Evolutionary conservation across 2,113 vertebrate genomes (phyloP), one percentile per base, ranked within the genome.

Genomic region (Pelodiscus sinensis): DNA sequence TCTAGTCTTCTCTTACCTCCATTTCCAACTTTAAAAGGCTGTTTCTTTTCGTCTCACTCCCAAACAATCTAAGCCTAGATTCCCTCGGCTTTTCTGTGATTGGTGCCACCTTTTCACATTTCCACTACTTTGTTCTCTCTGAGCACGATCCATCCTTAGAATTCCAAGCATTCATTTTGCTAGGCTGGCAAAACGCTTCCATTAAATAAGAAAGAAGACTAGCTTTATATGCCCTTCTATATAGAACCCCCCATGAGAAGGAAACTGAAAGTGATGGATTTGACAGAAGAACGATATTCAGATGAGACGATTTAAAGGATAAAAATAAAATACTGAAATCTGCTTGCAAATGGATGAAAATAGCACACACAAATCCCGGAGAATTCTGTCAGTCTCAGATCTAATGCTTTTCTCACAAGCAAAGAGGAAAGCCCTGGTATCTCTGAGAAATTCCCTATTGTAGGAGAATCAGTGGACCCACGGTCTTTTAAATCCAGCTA

Each of bases 211-310:
- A 65, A 83, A 1, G 0, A 90, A 78, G 65, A 27, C 79, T 85
- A 44, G 80, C 90, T 91, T 73, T 89, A 78, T 78, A 15, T 88
- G 84, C 44, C 44, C 44, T 44, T 44, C 44, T 44, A 44, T 81
- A 65, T 85, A 89, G 85, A 86, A 84, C 96, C 94, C 92, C 94
- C 84, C 91, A 21, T 92, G 93, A 80, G 89, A 93, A 91, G 96
- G 95, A 88, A 96, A 93, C 93, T 91, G 95, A 85, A 96, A 94
- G 93, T 93, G 93, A 93, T 87, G 78, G 56, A 4, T 88, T 54
- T 95, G 95, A 94, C 94, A 93, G 35, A 73, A 88, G 84, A 95
- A 88, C 88, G 95, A 77, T 95, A 95, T 96, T 95, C 96, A 96
- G 94, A 96, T 92, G 92, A 73, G 55, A 0, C 1, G 88, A 58